Evolutionary conservation across 2,888 invertebrate genomes (phyloP).

Genomic region (Blera fallax): DNA sequence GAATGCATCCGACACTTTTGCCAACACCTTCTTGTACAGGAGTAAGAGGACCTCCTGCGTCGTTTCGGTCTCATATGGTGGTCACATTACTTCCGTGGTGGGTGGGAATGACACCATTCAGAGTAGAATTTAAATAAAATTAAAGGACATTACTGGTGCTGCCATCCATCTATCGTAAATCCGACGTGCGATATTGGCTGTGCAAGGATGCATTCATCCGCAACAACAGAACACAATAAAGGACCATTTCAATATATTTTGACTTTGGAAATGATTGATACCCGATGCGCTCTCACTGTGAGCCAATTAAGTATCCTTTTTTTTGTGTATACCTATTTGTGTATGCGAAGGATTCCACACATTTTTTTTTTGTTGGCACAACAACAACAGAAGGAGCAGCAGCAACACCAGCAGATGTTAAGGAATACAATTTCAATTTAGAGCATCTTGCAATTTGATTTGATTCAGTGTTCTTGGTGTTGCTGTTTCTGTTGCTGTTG

Average conservation of each 20-base stretch:
- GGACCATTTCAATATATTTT: slow-evolving; percentile 67
- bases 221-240: slow-evolving; percentile 44
- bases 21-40: slow-evolving; percentile 61
- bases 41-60: slow-evolving; percentile 61
- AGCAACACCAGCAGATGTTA: slow-evolving; percentile 59
- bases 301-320: slow-evolving; percentile 69
- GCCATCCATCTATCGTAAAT: slow-evolving; percentile 63
- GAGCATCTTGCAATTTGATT: slow-evolving; percentile 68
- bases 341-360: neutral
- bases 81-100: slow-evolving; percentile 65
- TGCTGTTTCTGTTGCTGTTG: slow-evolving; percentile 11
- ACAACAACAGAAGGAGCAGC: slow-evolving; percentile 40
- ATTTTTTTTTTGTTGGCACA: slow-evolving; percentile 48
- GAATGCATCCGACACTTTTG: slow-evolving; percentile 67
- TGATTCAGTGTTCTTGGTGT: slow-evolving; percentile 33
- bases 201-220: slow-evolving; percentile 64
- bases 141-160: slow-evolving; percentile 45
- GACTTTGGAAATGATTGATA: slow-evolving; percentile 68
- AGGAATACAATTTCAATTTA: slow-evolving; percentile 66
- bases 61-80: slow-evolving; percentile 51
- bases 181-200: slow-evolving; percentile 63
- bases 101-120: slow-evolving; percentile 58
- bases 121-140: slow-evolving; percentile 60
- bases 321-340: neutral
- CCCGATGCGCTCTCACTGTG: slow-evolving; percentile 41